A percentile compares a stretch with the other conserved stretches of the same genome.
phyloP scores from a whole-genome alignment of 2,888 invertebrate species.

The Parasteatoda lunata region DNA sequence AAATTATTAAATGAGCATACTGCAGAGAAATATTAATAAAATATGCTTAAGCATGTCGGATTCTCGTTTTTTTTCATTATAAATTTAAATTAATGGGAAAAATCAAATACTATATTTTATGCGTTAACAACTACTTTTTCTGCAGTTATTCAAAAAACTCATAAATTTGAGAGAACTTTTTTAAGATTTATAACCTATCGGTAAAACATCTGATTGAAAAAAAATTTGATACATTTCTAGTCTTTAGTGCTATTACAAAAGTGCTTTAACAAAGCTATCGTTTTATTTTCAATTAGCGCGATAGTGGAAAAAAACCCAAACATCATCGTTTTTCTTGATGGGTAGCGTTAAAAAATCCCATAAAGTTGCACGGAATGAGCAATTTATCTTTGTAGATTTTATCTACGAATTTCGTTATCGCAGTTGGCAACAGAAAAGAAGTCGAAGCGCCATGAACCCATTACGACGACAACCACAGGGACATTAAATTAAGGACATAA shows the following conservation, averaged over 20 bases:
- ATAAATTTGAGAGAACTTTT: no score
- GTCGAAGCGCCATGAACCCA: background rate
- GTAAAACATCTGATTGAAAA: no score
- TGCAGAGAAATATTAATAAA: no score
- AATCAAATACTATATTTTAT: no score
- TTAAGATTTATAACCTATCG: no score
- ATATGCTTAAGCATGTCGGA: no score
- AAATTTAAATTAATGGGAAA: no score
- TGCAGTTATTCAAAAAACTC: no score
- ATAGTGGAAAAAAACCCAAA: background rate
- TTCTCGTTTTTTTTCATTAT: no score
- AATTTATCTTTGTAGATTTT: background rate
- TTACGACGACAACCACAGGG: background rate
- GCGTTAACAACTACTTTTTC: no score
- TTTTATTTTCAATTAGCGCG: background rate
- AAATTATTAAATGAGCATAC: no score
- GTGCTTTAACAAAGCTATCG: background rate
- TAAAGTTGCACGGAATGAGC: background rate
- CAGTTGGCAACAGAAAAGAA: background rate
- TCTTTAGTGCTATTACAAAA: background rate
- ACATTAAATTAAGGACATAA: background rate
- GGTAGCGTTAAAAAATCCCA: background rate
- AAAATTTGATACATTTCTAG: no score
- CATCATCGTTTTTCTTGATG: background rate
- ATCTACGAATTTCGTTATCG: slow-evolving; percentile 3